These are phyloP conservation scores for Aphelenchoides fujianensis DNA, from an alignment of 1,140 invertebrate genomes.

Conservation along the genomic window DNA sequence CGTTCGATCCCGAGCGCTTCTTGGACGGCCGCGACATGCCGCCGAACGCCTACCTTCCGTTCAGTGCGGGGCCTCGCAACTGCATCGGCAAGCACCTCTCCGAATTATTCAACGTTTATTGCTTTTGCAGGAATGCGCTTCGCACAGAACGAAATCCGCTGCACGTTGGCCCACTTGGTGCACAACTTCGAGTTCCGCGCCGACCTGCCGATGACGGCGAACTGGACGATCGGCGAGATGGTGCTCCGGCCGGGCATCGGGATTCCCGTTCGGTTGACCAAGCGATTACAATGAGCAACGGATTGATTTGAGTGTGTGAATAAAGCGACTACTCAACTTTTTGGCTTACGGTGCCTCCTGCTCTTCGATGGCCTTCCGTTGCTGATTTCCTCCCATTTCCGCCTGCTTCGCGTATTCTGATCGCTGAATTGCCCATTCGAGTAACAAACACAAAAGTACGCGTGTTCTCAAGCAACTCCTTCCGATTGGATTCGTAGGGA, in stretches of 20 bases:
- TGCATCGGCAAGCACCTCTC: conserved; percentile 57
- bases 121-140: conserved; percentile 11
- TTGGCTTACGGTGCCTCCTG: no score
- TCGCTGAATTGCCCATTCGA: no score
- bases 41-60: conserved; percentile 56
- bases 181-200: conserved; percentile 13
- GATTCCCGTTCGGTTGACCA: background rate
- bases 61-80: conserved; percentile 63
- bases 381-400: no score
- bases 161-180: background rate
- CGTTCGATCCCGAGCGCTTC: conserved; percentile 31
- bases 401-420: no score
- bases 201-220: background rate
- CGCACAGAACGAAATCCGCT: background rate
- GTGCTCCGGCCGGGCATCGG: conserved; percentile 6
- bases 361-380: no score
- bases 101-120: background rate
- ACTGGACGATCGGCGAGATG: background rate
- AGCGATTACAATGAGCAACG: conserved; percentile 4
- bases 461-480: no score
- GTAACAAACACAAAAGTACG: no score
- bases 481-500: no score
- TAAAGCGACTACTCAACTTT: no score
- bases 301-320: no score
- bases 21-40: conserved; percentile 12